These are phyloP conservation scores for Pseudomyrmex sp. DNA, from an alignment of 1,140 invertebrate genomes.

Conservation along the genomic window DNA sequence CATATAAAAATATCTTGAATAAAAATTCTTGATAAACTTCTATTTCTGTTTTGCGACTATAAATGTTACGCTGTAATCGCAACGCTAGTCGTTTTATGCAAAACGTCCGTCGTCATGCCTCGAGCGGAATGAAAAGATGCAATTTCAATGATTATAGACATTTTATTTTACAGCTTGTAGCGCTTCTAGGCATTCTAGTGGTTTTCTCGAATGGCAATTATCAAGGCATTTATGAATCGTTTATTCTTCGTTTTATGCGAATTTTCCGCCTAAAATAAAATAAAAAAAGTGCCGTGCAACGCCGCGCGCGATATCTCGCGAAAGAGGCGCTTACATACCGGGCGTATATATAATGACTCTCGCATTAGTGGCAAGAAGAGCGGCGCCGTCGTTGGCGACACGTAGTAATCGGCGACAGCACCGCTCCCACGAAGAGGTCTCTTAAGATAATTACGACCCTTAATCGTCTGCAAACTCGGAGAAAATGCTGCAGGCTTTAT, in stretches of 20 bases:
- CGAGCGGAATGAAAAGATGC: neutral
- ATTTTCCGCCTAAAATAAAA: slow-evolving; percentile 1
- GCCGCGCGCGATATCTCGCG: slow-evolving; percentile 8
- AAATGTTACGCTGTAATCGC: too few relatives aligned
- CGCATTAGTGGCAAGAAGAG: slow-evolving; percentile 46
- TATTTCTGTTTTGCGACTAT: too few relatives aligned
- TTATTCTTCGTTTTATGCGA: slow-evolving; percentile 9
- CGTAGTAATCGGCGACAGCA: slow-evolving; percentile 57
- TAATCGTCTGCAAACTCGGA: slow-evolving; percentile 60
- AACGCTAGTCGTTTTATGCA: neutral
- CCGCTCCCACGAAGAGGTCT: slow-evolving; percentile 58
- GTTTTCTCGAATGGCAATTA: slow-evolving; percentile 5
- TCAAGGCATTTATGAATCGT: slow-evolving; percentile 11
- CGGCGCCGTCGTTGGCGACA: slow-evolving; percentile 43
- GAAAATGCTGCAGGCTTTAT: slow-evolving; percentile 55
- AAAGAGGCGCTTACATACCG: slow-evolving; percentile 35
- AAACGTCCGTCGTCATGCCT: too few relatives aligned
- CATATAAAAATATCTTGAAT: too few relatives aligned
- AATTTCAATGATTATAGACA: neutral
- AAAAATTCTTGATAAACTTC: too few relatives aligned
- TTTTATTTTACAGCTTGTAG: slow-evolving; percentile 17
- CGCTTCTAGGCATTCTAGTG: neutral
- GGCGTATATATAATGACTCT: slow-evolving; percentile 28
- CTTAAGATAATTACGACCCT: slow-evolving; percentile 69
- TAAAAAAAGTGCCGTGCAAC: neutral